phyloP scores from a whole-genome alignment of 1,140 invertebrate genomes.

The Ostrea edulis region DNA sequence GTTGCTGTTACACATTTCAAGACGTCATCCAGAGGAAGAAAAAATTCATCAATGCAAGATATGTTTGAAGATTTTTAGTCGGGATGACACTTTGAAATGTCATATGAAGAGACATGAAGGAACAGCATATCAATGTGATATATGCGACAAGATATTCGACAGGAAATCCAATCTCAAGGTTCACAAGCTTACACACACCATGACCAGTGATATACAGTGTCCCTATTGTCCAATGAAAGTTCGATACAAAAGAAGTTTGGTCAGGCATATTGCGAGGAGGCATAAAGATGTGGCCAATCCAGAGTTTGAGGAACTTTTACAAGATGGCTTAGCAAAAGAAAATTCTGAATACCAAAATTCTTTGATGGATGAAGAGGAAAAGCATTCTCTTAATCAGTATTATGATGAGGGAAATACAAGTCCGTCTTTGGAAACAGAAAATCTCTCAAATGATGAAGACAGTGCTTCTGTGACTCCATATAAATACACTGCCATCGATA shows the following conservation, averaged over 20 bases:
- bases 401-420: not conserved
- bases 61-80: slow-evolving; percentile 53
- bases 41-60: slow-evolving; percentile 40
- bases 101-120: slow-evolving; percentile 49
- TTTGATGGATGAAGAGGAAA: not conserved
- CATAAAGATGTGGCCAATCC: not conserved
- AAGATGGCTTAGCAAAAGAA: not conserved
- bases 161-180: slow-evolving; percentile 21
- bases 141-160: slow-evolving; percentile 42
- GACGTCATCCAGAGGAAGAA: not conserved
- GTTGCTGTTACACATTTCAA: not conserved
- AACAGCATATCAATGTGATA: slow-evolving; percentile 11
- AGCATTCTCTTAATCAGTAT: slow-evolving; percentile 1
- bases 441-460: not conserved
- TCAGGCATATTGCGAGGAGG: not conserved
- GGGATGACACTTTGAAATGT: slow-evolving; percentile 51
- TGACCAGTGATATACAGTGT: slow-evolving; percentile 35
- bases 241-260: slow-evolving; percentile 7
- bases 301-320: not conserved
- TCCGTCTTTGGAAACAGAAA: not conserved
- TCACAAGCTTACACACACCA: slow-evolving; percentile 19
- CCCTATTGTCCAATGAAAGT: slow-evolving; percentile 36
- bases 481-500: not conserved
- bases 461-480: not conserved
- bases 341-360: not conserved